phyloP scores from a whole-genome alignment of 1,140 invertebrate species.

The Diuraphis noxia region DNA sequence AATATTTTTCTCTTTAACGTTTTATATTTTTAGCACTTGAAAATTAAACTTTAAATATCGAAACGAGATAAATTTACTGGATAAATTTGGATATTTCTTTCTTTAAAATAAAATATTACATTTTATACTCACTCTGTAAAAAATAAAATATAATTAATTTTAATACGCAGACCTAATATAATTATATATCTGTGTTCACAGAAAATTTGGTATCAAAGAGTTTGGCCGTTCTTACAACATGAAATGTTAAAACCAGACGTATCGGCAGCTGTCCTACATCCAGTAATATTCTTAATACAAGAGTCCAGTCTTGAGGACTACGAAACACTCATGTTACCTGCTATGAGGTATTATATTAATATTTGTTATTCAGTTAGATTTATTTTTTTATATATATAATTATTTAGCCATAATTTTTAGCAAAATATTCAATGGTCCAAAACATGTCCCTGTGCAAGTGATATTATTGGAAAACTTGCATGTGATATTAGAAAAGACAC shows the following conservation, averaged over 20 bases:
- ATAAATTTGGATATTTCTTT: neutral
- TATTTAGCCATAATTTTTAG: constrained; percentile 59
- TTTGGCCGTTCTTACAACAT: constrained; percentile 85
- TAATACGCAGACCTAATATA: neutral
- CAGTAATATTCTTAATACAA: constrained; percentile 84
- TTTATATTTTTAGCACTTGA: neutral
- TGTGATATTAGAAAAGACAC: constrained; percentile 85
- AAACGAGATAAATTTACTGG: neutral
- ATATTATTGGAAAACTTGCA: constrained; percentile 90
- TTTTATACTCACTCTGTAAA: neutral
- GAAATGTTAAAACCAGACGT: constrained; percentile 86
- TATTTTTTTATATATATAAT: neutral
- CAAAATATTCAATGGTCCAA: constrained; percentile 77
- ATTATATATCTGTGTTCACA: constrained; percentile 60
- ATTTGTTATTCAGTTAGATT: neutral
- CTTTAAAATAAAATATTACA: neutral
- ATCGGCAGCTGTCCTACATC: constrained; percentile 83
- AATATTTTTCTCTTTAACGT: neutral
- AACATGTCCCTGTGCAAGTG: constrained; percentile 87
- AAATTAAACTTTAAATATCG: neutral
- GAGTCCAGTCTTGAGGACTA: constrained; percentile 83
- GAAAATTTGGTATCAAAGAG: constrained; percentile 95
- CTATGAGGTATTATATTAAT: constrained; percentile 68
- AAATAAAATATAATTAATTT: neutral
- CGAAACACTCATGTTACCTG: constrained; percentile 77